Percentiles rank a stretch among this genome's conserved stretches.
Conservation (phyloP, 2,888 invertebrate species). For the Chaitophorus viminalis region DNA sequence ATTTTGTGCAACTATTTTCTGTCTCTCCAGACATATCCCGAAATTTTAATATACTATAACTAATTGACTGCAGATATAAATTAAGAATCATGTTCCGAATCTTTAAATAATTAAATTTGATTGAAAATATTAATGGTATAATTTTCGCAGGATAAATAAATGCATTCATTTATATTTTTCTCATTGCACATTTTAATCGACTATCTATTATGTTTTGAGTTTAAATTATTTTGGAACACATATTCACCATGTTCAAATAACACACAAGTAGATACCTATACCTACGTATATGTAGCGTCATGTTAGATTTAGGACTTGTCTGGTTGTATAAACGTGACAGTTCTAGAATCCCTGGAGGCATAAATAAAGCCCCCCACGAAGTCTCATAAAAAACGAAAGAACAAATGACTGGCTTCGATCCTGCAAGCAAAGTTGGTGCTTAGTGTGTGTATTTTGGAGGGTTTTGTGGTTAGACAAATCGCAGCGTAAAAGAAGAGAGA, state of each 20-base stretch:
- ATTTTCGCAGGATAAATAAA: too few relatives aligned
- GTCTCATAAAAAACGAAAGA: constrained; percentile 49
- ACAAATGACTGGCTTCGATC: constrained; percentile 58
- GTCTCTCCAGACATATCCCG: neutral
- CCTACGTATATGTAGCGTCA: constrained; percentile 31
- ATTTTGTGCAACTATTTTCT: constrained; percentile 12
- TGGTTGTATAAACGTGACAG: constrained; percentile 51
- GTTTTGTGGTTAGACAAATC: constrained; percentile 58
- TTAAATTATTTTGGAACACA: constrained; percentile 10
- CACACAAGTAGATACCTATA: neutral
- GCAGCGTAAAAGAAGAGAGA: constrained; percentile 25
- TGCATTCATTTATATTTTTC: too few relatives aligned
- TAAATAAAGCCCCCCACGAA: constrained; percentile 27
- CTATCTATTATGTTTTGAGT: neutral
- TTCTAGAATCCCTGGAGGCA: constrained; percentile 43
- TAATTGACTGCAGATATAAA: neutral
- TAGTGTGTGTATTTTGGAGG: neutral
- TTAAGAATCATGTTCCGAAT: neutral
- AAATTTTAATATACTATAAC: neutral
- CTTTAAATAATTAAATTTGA: neutral
- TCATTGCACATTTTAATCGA: neutral
- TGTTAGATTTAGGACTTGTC: constrained; percentile 58
- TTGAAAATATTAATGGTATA: neutral
- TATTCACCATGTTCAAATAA: constrained; percentile 6
- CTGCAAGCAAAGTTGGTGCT: constrained; percentile 26